Conservation (phyloP, 2,113 vertebrate genomes). For the Proteles cristata region DNA sequence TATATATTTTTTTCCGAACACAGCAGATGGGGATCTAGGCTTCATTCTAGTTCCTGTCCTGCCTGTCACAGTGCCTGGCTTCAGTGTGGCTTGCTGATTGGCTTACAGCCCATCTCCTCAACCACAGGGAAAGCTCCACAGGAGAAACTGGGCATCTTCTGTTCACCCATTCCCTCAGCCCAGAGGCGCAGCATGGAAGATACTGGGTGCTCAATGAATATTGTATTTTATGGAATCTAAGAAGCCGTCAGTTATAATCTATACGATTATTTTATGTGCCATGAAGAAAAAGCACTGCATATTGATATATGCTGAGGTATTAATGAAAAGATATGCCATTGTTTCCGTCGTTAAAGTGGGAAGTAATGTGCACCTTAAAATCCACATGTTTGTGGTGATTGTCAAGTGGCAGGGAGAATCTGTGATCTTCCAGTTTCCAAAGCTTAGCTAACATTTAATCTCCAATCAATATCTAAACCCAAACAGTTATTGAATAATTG, state of each 20-base stretch:
- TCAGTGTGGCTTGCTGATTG: background rate
- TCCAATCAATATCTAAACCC: background rate
- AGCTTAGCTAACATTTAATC: background rate
- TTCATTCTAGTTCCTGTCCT: background rate
- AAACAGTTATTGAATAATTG: background rate
- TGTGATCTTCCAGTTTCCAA: background rate
- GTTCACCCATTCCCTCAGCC: background rate
- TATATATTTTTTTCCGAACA: slow-evolving; percentile 7
- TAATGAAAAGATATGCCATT: background rate
- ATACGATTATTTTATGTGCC: background rate
- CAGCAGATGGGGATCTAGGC: background rate
- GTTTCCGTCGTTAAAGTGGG: slow-evolving; percentile 40
- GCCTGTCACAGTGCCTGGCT: background rate
- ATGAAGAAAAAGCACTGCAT: background rate
- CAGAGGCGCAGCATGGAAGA: background rate
- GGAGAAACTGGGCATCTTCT: background rate
- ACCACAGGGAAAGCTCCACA: background rate
- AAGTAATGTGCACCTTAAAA: background rate
- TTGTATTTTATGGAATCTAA: background rate
- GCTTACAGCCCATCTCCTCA: background rate
- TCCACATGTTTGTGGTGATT: background rate
- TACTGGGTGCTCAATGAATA: background rate
- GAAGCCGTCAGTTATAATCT: background rate
- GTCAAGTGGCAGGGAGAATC: background rate
- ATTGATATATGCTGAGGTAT: background rate